Evolutionary conservation across 2,113 vertebrate genomes (phyloP), one percentile per base, ranked within the genome.

Genomic region (Gobiocypris rarus): DNA sequence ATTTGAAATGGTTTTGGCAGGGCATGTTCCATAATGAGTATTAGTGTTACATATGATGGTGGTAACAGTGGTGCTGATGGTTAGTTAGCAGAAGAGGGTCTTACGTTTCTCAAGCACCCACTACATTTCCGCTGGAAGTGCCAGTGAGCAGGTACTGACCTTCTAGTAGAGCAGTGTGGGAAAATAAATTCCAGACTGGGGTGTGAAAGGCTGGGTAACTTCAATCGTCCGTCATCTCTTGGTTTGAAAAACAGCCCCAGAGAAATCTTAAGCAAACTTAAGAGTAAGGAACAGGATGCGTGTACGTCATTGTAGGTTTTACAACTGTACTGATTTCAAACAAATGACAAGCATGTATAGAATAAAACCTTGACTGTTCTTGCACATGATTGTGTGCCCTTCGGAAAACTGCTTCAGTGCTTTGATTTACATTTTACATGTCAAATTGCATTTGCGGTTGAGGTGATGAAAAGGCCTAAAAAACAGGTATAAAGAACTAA

Each of bases 111-210:
- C 83, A 92, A 88, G 89, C 75, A 75, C 84, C 85, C 50, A 77
- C 84, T 86, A 92, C 87, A 89, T 90, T 92, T 91, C 91, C 90
- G 88, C 87, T 87, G 86, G 84, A 65, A 34, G 41, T 54, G 43
- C 82, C 75, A 78, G 73, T 84, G 88, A 89, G 82, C 69, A 82
- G 13, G 89, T 91, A 89, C 89, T 88, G 82, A 83, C 87, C 83
- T 85, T 88, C 88, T 89, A 89, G 89, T 91, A 63, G 85, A 84
- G 45, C 58, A 48, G 52, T 56, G 52, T 82, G 71, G 70, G 52
- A 87, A 87, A 85, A 85, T 61, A 85, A 59, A 84, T 50, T 71
- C 67, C 54, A 75, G 45, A 58, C 82, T 76, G 56, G 22, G 88
- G 58, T 84, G 26, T 24, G 56, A 65, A 77, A 54, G 41, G 69